Percentiles rank a stretch among this genome's conserved stretches.
These are phyloP conservation scores for Euplagia quadripunctaria DNA, from an alignment of 2,888 invertebrate species.

Conservation along the genomic window DNA sequence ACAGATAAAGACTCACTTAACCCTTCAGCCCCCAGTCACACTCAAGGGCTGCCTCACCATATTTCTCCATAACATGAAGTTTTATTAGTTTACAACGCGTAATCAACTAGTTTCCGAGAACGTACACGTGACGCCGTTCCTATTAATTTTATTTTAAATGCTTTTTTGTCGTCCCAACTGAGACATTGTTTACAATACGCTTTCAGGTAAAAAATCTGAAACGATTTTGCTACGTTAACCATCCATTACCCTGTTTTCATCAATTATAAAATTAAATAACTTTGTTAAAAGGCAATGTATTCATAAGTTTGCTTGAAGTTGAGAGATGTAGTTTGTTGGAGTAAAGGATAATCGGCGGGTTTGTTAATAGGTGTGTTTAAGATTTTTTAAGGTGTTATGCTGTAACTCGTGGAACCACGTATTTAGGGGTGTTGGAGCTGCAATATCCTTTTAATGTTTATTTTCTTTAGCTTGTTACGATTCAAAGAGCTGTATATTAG, in stretches of 20 bases:
- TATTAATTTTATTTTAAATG: conserved; percentile 66
- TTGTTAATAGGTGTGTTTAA: conserved; percentile 69
- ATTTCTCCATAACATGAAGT: conserved; percentile 54
- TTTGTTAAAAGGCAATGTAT: conserved; percentile 10
- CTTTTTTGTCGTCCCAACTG: conserved; percentile 70
- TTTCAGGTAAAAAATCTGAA: conserved; percentile 38
- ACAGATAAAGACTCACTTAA: background rate
- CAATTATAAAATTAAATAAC: background rate
- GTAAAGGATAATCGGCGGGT: conserved; percentile 29
- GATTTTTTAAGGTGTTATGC: conserved; percentile 58
- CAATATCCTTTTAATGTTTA: conserved; percentile 33
- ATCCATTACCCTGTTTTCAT: conserved; percentile 8
- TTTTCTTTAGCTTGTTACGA: conserved; percentile 39
- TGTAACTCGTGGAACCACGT: conserved; percentile 47
- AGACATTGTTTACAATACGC: conserved; percentile 62
- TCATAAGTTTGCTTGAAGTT: background rate
- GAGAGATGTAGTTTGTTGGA: background rate
- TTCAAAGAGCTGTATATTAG: conserved; percentile 14
- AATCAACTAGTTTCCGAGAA: conserved; percentile 82
- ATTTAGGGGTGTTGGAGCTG: conserved; percentile 38
- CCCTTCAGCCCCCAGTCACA: conserved; percentile 10
- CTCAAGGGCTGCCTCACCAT: conserved; percentile 13
- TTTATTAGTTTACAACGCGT: conserved; percentile 81
- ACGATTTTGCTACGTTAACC: background rate
- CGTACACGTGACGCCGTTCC: conserved; percentile 65